Evolutionary conservation across 2,888 invertebrate species (phyloP).

Genomic region (Lissonota sp.): DNA sequence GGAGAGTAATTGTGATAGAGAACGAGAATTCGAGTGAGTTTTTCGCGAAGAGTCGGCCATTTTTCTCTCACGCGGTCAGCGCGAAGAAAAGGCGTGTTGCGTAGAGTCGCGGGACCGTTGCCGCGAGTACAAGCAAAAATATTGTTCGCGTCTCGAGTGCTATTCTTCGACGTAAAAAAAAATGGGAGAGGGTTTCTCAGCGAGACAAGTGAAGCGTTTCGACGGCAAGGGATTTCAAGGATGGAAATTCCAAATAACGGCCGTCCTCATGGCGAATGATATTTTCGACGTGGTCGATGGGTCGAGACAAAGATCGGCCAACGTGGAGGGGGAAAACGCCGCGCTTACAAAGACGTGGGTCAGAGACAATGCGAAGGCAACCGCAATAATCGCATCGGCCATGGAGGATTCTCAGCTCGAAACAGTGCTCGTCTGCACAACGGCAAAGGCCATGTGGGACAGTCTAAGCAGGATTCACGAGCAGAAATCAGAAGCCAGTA

Average conservation of each 20-base stretch:
- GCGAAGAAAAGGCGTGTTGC: not conserved
- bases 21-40: not conserved
- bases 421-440: constrained; percentile 63
- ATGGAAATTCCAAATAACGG: constrained; percentile 62
- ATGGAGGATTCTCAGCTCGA: constrained; percentile 47
- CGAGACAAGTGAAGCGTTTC: constrained; percentile 25
- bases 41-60: not conserved
- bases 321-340: constrained; percentile 23
- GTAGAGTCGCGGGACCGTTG: no score
- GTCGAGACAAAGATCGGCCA: constrained; percentile 23
- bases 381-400: constrained; percentile 56
- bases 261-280: constrained; percentile 52
- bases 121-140: not conserved
- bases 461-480: constrained; percentile 63
- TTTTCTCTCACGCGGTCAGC: not conserved
- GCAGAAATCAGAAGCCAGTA: constrained; percentile 63
- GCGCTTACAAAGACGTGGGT: constrained; percentile 46
- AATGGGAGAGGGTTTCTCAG: constrained; percentile 2
- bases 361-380: constrained; percentile 59
- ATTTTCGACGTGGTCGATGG: constrained; percentile 60
- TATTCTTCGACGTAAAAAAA: not conserved
- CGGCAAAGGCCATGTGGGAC: constrained; percentile 64
- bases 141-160: not conserved
- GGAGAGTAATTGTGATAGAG: not conserved
- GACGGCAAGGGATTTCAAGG: constrained; percentile 48